Evolutionary conservation across 2,888 invertebrate species (phyloP).

Genomic region (Uloborus plumipes): DNA sequence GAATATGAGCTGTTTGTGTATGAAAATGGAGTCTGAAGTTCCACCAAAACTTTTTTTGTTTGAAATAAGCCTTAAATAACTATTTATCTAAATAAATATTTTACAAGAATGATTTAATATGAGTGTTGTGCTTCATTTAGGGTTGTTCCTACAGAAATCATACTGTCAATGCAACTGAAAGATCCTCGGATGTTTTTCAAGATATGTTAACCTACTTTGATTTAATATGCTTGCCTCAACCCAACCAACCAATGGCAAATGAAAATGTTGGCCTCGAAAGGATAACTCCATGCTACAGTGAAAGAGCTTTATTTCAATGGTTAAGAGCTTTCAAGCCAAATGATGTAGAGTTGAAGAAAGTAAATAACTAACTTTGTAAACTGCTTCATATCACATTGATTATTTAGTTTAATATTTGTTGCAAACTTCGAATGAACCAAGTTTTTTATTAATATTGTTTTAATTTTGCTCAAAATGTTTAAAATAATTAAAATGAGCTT

Average conservation of each 20-base stretch:
- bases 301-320: constrained; percentile 55
- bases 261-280: constrained; percentile 52
- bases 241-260: constrained; percentile 39
- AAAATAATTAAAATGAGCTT: too few species aligned
- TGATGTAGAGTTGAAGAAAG: constrained; percentile 55
- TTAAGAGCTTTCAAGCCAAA: constrained; percentile 45
- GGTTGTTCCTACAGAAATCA: constrained; percentile 59
- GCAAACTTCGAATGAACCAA: too few species aligned
- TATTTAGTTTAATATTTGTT: too few species aligned
- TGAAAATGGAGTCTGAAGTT: too few species aligned
- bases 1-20: too few species aligned
- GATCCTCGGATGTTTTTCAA: constrained; percentile 54
- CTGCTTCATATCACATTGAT: neutral
- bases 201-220: constrained; percentile 61
- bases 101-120: neutral
- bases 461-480: too few species aligned
- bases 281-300: constrained; percentile 57
- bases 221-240: constrained; percentile 52
- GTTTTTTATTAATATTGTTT: too few species aligned
- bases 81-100: too few species aligned
- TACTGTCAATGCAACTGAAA: constrained; percentile 45
- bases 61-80: too few species aligned
- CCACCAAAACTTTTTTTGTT: too few species aligned
- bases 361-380: neutral
- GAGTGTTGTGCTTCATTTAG: constrained; percentile 19